A percentile compares a stretch with the other conserved stretches of the same genome.
Conservation (phyloP, 1,140 invertebrate genomes). For the Dreissena rostriformis region DNA sequence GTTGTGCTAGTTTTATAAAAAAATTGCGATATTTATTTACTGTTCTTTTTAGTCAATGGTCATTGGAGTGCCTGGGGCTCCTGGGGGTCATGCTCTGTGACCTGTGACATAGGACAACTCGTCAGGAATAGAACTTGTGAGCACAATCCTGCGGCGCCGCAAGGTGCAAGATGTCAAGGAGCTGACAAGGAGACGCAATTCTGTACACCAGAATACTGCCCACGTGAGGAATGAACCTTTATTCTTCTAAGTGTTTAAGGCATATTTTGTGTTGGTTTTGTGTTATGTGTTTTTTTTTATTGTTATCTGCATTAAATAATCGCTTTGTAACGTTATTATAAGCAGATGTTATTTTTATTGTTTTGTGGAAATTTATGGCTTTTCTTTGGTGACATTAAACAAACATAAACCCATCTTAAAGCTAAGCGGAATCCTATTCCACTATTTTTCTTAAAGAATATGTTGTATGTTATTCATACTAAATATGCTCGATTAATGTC, state of each 20-base stretch:
- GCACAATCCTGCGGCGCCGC: conserved; percentile 55
- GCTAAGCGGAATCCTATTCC: too few species aligned
- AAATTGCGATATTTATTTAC: background rate
- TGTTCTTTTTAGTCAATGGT: conserved; percentile 64
- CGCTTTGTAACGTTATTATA: background rate
- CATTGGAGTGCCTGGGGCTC: conserved; percentile 59
- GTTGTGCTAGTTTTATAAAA: too few species aligned
- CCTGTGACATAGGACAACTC: conserved; percentile 69
- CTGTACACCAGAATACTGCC: conserved; percentile 63
- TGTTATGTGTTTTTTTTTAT: background rate
- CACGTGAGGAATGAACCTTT: conserved; percentile 49
- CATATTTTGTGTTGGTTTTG: background rate
- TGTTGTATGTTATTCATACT: too few species aligned
- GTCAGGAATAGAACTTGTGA: conserved; percentile 64
- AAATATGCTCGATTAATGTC: too few species aligned
- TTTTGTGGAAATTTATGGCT: background rate
- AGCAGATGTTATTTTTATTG: background rate
- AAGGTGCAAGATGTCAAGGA: conserved; percentile 69
- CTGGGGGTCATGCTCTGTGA: conserved; percentile 57
- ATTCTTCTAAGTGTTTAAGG: background rate
- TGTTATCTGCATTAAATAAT: background rate
- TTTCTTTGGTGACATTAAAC: background rate
- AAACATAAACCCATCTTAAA: too few species aligned
- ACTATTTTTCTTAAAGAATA: too few species aligned
- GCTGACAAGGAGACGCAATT: conserved; percentile 29